phyloP scores from a whole-genome alignment of 2,888 invertebrate species.

The Linyphia triangularis region DNA sequence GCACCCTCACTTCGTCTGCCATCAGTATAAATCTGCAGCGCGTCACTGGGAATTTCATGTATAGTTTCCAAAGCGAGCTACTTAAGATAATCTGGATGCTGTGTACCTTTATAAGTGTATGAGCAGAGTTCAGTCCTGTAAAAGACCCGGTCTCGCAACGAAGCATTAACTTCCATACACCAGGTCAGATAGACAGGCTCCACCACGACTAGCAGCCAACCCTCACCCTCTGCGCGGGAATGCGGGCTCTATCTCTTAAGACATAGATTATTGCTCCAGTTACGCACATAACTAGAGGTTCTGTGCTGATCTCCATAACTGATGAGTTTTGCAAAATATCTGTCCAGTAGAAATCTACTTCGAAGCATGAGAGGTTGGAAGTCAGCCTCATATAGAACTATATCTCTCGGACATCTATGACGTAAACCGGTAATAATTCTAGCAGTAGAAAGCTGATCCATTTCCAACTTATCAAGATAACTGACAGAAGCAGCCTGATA shows the following conservation, averaged over 20 bases:
- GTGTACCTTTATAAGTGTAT: too few relatives aligned
- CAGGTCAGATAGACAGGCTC: neutral
- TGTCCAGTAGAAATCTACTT: neutral
- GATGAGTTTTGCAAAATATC: too few relatives aligned
- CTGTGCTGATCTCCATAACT: neutral
- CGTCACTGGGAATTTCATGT: neutral
- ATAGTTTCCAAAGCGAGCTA: neutral
- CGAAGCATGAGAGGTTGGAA: too few relatives aligned
- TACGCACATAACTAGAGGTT: neutral
- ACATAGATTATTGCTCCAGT: neutral
- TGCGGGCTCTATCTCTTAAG: neutral
- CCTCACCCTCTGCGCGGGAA: neutral
- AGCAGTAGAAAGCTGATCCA: neutral
- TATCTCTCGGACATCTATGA: neutral
- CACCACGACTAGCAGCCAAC: neutral
- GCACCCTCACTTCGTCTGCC: too few relatives aligned
- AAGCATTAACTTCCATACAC: too few relatives aligned
- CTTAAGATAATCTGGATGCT: too few relatives aligned
- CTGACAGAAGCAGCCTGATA: slow-evolving; percentile 4
- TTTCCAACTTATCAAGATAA: neutral
- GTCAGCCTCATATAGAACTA: neutral
- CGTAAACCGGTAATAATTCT: neutral
- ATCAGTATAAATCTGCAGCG: too few relatives aligned
- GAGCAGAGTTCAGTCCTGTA: too few relatives aligned
- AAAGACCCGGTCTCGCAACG: neutral